These are phyloP conservation scores for Podarcis cretensis DNA, from an alignment of 2,113 vertebrate species.

Conservation along the genomic window DNA sequence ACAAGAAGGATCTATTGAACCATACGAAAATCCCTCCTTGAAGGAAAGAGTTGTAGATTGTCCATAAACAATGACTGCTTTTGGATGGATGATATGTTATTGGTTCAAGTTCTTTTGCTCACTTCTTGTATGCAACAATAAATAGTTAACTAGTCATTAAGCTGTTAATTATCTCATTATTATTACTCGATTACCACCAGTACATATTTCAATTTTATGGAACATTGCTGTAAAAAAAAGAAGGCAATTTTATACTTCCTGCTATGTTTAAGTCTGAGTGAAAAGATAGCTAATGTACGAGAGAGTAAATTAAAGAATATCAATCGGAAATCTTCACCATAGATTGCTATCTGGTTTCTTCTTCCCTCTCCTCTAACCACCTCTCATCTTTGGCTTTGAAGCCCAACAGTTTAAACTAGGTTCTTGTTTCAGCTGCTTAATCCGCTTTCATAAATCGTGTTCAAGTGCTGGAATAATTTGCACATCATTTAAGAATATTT, in stretches of 20 bases:
- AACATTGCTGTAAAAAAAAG: slow-evolving; percentile 56
- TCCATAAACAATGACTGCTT: slow-evolving; percentile 55
- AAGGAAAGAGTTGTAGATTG: not conserved
- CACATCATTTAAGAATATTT: slow-evolving; percentile 88
- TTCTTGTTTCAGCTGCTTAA: slow-evolving; percentile 85
- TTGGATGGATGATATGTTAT: slow-evolving; percentile 65
- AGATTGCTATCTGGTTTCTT: slow-evolving; percentile 69
- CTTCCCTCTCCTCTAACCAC: slow-evolving; percentile 70
- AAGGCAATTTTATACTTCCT: slow-evolving; percentile 35
- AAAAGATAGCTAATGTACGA: slow-evolving; percentile 60
- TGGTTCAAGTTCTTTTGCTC: slow-evolving; percentile 50
- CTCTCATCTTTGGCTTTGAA: slow-evolving; percentile 83
- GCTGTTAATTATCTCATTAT: slow-evolving; percentile 68
- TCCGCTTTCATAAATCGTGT: slow-evolving; percentile 85
- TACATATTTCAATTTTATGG: slow-evolving; percentile 58
- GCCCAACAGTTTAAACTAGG: slow-evolving; percentile 78
- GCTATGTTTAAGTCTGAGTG: slow-evolving; percentile 61
- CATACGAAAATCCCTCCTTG: too few species aligned
- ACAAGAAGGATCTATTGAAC: not conserved
- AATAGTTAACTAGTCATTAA: slow-evolving; percentile 51
- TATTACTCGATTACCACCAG: slow-evolving; percentile 67
- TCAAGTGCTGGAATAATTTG: slow-evolving; percentile 87
- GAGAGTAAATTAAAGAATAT: slow-evolving; percentile 65
- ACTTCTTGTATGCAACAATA: slow-evolving; percentile 39
- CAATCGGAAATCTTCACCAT: slow-evolving; percentile 69